A percentile compares a stretch with the other conserved stretches of the same genome.
phyloP scores from a whole-genome alignment of 2,797 vertebrate species.

The Chaetophractus vellerosus region DNA sequence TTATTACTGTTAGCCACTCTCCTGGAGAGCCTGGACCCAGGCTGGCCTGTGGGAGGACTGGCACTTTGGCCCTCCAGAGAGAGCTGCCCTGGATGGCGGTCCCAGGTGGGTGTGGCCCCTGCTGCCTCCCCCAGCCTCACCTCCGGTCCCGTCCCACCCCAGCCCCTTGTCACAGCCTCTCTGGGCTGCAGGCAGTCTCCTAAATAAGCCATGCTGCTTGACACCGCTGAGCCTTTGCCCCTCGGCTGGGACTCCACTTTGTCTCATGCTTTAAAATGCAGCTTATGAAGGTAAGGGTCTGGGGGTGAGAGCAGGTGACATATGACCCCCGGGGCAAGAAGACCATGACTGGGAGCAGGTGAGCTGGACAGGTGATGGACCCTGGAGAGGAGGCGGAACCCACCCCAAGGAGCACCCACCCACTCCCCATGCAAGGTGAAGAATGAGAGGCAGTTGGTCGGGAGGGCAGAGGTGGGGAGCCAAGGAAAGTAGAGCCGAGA shows the following conservation, averaged over 20 bases:
- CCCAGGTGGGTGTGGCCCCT: background rate
- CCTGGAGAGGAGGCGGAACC: background rate
- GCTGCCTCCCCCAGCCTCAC: background rate
- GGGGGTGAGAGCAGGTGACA: background rate
- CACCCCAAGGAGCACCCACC: background rate
- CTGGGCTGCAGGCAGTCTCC: background rate
- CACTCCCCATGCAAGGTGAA: background rate
- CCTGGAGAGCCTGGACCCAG: background rate
- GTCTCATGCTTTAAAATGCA: slow-evolving; percentile 13
- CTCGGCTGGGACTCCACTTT: background rate
- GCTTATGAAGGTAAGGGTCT: background rate
- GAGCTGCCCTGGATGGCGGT: background rate
- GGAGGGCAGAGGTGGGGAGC: background rate
- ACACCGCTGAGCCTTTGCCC: background rate
- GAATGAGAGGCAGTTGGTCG: too few relatives aligned
- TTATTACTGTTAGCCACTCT: background rate
- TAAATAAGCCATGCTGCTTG: accelerated
- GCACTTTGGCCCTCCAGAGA: background rate
- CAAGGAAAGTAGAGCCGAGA: background rate
- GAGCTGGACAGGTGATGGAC: background rate
- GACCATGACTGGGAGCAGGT: background rate
- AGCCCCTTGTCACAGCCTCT: background rate
- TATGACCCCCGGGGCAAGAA: background rate
- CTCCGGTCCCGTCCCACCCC: background rate
- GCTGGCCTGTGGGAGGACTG: background rate